Percentiles rank a stretch among this genome's conserved stretches.
These are phyloP conservation scores for Caenorhabditis drosophilae DNA, from an alignment of 2,888 invertebrate genomes.

Conservation along the genomic window DNA sequence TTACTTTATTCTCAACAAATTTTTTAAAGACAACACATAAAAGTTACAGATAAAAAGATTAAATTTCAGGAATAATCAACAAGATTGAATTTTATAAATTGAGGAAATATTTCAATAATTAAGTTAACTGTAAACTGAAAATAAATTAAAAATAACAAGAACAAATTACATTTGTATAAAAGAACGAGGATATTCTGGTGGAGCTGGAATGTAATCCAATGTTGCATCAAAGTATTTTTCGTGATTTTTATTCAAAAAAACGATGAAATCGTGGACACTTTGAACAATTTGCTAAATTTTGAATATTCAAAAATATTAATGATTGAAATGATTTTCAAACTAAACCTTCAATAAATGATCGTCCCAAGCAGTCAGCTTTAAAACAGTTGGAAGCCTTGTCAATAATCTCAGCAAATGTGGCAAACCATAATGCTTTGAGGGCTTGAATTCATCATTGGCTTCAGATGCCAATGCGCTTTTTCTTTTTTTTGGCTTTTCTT, in stretches of 20 bases:
- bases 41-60: no score
- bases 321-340: background rate
- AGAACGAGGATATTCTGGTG: background rate
- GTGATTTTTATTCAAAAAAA: conserved; percentile 34
- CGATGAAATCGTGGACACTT: conserved; percentile 27
- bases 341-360: conserved; percentile 23
- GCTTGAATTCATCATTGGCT: conserved; percentile 13
- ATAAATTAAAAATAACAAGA: no score
- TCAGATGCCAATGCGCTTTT: conserved; percentile 1
- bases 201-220: background rate
- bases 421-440: conserved; percentile 32
- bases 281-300: background rate
- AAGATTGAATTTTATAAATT: no score
- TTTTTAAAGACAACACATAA: no score
- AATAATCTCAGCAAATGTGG: conserved; percentile 40
- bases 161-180: no score
- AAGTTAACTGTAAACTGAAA: no score
- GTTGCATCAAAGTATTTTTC: background rate
- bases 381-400: conserved; percentile 9
- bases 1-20: no score
- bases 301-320: no score
- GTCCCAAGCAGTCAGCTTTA: conserved; percentile 20
- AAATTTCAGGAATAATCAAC: no score
- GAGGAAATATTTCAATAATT: no score
- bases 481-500: conserved; percentile 6